Evolutionary conservation across 2,797 vertebrate species (phyloP).

Genomic region (Gadopsis marmoratus): DNA sequence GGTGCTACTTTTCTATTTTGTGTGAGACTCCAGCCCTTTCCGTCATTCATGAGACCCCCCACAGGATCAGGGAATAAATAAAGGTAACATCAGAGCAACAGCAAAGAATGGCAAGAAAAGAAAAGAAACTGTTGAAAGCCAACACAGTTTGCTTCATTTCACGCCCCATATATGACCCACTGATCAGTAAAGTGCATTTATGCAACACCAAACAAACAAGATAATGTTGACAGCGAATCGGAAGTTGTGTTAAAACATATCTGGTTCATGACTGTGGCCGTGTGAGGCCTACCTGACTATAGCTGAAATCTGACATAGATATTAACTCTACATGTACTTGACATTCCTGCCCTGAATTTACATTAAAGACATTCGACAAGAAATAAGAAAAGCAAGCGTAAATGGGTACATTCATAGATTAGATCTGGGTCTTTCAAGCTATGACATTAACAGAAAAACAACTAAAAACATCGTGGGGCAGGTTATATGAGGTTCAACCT

Average conservation of each 20-base stretch:
- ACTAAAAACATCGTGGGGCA: constrained; percentile 62
- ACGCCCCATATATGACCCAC: constrained; percentile 81
- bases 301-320: constrained; percentile 85
- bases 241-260: constrained; percentile 83
- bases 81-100: constrained; percentile 71
- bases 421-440: constrained; percentile 87
- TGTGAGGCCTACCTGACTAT: constrained; percentile 86
- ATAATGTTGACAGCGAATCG: constrained; percentile 84
- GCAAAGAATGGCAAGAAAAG: constrained; percentile 58
- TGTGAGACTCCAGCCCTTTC: constrained; percentile 79
- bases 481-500: constrained; percentile 77
- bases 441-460: constrained; percentile 62
- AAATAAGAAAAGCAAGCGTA: constrained; percentile 66
- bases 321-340: constrained; percentile 86
- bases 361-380: constrained; percentile 84
- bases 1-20: constrained; percentile 74
- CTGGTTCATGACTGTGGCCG: constrained; percentile 85
- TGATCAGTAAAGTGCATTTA: constrained; percentile 90
- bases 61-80: constrained; percentile 68
- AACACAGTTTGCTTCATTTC: constrained; percentile 78
- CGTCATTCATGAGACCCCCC: constrained; percentile 76
- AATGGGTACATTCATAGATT: constrained; percentile 90
- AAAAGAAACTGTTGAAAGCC: constrained; percentile 63
- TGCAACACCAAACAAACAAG: constrained; percentile 87
- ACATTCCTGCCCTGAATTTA: constrained; percentile 88